Evolutionary conservation across 2,888 invertebrate genomes (phyloP), one percentile per base, ranked within the genome.

Genomic region (Watsonalla cultraria): DNA sequence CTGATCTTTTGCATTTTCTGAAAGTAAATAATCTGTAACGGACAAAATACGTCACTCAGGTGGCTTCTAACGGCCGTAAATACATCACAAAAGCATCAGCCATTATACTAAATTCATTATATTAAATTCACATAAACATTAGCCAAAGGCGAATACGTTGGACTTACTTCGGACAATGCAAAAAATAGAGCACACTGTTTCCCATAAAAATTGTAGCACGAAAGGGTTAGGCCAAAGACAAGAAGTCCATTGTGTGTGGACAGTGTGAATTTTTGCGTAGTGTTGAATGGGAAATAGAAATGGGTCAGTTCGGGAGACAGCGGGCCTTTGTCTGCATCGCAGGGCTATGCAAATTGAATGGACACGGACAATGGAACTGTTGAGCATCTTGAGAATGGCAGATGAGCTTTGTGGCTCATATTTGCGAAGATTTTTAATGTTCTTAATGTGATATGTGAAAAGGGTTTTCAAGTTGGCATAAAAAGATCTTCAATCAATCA

Each of bases 111-210:
- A 74, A 78, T 80, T 46, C 64, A 67, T 76, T 76, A 76, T 80
- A 86, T 86, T 83, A 84, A 83, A 83, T 79, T 78, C 81, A 77
- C 65, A 84, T 82, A 83, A 83, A 76, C 76, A 81, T 78, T 79
- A 72, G 88, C 89, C 81, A 80, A 80, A 77, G 86, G 87, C 87
- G 74, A 84, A 80, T 84, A 78, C 76, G 80, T 84, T 80, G 65
- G 75, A 61, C 76, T 66, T 72, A 72, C 59, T 64, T 82, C 65
- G 89, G 89, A 89, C 90, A 90, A 90, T 86, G 90, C 89, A 87
- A 90, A 90, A 90, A 87, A 85, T 87, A 70, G 89, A 89, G 87
- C 88, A 82, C 78, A 79, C 74, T 77, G 74, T 82, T 89, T 89
- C 89, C 87, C 89, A 89, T 88, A 87, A 89, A 86, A 88, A 84